phyloP scores from a whole-genome alignment of 2,113 vertebrate species.

The Amazona guildingii region DNA sequence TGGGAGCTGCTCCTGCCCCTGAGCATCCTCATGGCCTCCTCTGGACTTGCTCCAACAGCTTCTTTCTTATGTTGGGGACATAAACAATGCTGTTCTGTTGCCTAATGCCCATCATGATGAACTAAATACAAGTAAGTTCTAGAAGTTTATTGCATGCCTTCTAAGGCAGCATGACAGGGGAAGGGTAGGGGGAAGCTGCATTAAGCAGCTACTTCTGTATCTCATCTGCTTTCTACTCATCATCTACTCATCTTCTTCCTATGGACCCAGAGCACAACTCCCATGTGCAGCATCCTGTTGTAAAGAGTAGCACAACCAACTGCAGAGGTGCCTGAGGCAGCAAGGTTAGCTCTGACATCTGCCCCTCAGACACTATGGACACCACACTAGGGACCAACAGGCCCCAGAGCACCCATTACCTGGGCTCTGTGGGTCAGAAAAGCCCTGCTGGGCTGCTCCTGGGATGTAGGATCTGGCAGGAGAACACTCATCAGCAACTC shows the following conservation, averaged over 20 bases:
- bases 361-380: not conserved
- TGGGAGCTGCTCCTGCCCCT: not conserved
- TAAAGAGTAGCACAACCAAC: not conserved
- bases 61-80: not conserved
- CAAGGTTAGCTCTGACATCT: not conserved
- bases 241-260: not conserved
- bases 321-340: not conserved
- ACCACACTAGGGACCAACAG: not conserved
- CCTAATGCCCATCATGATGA: not conserved
- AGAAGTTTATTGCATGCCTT: not conserved
- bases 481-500: not conserved
- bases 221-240: not conserved
- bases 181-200: not conserved
- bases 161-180: not conserved
- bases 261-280: not conserved
- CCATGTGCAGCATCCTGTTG: accelerated
- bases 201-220: not conserved
- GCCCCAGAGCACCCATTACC: not conserved
- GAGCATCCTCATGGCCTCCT: not conserved
- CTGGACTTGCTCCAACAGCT: not conserved
- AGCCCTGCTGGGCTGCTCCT: not conserved
- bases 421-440: not conserved
- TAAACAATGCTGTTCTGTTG: not conserved
- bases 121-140: not conserved
- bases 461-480: not conserved